phyloP scores from a whole-genome alignment of 2,888 invertebrate genomes.

The Cylindroiulus punctatus region DNA sequence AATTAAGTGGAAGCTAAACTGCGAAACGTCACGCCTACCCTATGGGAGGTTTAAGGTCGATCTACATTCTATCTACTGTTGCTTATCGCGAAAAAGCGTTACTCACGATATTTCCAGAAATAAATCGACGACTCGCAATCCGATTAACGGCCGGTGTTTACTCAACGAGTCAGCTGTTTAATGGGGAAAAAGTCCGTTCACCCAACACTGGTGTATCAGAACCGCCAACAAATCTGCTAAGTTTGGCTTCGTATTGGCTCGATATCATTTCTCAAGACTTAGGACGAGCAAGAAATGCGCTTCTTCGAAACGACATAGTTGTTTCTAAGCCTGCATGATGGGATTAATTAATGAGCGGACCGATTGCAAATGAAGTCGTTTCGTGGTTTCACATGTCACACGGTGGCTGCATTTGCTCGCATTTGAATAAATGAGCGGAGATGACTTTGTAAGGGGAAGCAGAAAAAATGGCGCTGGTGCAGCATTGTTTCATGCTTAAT shows the following conservation, averaged over 20 bases:
- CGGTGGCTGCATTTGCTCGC: background rate
- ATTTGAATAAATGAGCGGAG: conserved; percentile 40
- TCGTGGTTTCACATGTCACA: background rate
- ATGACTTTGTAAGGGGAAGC: conserved; percentile 5
- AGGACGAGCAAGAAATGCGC: no score
- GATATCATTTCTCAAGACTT: no score
- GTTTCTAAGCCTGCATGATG: conserved; percentile 22
- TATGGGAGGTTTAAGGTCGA: no score
- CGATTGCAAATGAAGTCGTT: conserved; percentile 35
- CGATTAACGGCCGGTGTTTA: background rate
- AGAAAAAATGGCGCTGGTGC: conserved; percentile 16
- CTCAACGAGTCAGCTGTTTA: no score
- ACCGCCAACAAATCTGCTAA: no score
- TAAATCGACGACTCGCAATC: background rate
- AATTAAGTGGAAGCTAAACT: no score
- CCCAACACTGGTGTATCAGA: no score
- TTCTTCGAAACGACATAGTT: background rate
- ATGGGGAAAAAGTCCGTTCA: no score
- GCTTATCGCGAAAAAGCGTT: background rate
- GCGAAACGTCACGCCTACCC: no score
- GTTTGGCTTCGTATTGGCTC: no score
- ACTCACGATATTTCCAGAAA: background rate
- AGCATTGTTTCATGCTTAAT: conserved; percentile 45
- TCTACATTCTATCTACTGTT: no score
- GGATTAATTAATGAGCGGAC: background rate